phyloP scores from a whole-genome alignment of 2,113 vertebrate species.

The Cottus gobio region DNA sequence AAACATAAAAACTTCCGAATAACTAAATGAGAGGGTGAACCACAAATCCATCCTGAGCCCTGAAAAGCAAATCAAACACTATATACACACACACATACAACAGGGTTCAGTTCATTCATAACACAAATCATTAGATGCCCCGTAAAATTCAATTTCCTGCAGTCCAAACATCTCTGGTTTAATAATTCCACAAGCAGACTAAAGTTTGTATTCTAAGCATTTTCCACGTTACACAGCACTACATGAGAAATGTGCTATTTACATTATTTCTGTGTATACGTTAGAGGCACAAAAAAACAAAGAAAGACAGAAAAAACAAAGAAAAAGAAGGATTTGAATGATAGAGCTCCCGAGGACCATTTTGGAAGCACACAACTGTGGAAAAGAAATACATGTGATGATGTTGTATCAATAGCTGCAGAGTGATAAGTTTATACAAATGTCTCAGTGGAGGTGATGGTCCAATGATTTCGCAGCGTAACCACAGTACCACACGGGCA shows the following conservation, averaged over 20 bases:
- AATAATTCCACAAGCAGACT: constrained; percentile 34
- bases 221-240: constrained; percentile 28
- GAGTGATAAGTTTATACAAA: constrained; percentile 65
- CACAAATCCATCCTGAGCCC: constrained; percentile 7
- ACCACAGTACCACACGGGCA: constrained; percentile 25
- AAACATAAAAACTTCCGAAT: constrained; percentile 41
- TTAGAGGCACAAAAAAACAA: constrained; percentile 1
- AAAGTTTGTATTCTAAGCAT: constrained; percentile 8
- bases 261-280: constrained; percentile 25
- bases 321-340: constrained; percentile 1
- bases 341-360: constrained; percentile 36
- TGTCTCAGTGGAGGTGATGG: constrained; percentile 61
- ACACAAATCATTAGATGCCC: constrained; percentile 70
- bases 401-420: constrained; percentile 60
- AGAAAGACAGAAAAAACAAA: constrained; percentile 1
- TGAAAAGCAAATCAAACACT: constrained; percentile 22
- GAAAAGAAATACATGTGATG: constrained; percentile 33
- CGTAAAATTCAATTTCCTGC: constrained; percentile 74
- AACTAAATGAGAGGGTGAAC: constrained; percentile 6
- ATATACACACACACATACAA: neutral
- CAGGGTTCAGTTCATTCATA: constrained; percentile 34
- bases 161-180: constrained; percentile 50
- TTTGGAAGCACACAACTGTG: constrained; percentile 8
- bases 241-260: constrained; percentile 24
- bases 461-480: constrained; percentile 48